phyloP scores from a whole-genome alignment of 2,113 vertebrate species.

The Pelobates fuscus region DNA sequence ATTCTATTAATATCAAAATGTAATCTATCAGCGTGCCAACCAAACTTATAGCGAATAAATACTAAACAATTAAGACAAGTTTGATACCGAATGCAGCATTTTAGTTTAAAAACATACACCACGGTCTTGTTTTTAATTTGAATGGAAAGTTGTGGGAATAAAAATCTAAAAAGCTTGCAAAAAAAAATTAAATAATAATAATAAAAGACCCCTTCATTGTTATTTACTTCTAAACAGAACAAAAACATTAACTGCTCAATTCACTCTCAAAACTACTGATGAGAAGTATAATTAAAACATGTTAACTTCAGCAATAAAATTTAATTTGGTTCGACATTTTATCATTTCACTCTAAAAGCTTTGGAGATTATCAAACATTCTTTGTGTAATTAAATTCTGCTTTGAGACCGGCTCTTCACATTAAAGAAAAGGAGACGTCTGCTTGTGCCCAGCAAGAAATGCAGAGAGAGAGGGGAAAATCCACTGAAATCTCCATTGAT shows the following conservation, averaged over 20 bases:
- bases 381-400: slow-evolving; percentile 41
- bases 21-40: too few species aligned
- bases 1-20: too few species aligned
- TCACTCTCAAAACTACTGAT: slow-evolving; percentile 11
- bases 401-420: slow-evolving; percentile 23
- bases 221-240: slow-evolving; percentile 13
- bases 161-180: too few species aligned
- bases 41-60: too few species aligned
- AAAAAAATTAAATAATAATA: too few species aligned
- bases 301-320: slow-evolving; percentile 32
- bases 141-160: too few species aligned
- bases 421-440: slow-evolving; percentile 6
- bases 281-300: slow-evolving; percentile 39
- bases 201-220: neutral
- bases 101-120: too few species aligned
- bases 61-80: too few species aligned
- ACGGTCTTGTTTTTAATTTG: too few species aligned
- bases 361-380: slow-evolving; percentile 48
- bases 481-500: too few species aligned
- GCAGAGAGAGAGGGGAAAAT: neutral
- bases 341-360: slow-evolving; percentile 48
- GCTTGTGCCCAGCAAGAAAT: slow-evolving; percentile 1
- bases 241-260: neutral
- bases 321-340: slow-evolving; percentile 30
- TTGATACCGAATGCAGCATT: too few species aligned